Base-by-base conservation (phyloP, 2,888 invertebrate genomes). In the Chloroclysta siterata region DNA sequence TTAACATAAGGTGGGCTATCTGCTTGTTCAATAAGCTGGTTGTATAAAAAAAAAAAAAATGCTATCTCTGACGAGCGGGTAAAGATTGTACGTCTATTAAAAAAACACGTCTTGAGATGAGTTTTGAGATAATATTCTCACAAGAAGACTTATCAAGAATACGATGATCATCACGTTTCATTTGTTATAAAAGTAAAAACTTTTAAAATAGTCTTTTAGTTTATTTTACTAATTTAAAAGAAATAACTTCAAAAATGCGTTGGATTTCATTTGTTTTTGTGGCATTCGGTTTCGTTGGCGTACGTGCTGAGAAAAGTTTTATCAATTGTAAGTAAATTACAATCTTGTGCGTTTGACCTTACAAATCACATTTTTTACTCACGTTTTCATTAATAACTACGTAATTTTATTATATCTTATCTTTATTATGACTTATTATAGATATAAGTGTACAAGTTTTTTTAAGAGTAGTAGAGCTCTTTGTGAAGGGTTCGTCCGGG, bases 301-400 rank as follows among this genome's bases (percentile, higher is more conserved):
- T 72, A 22, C 75, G 71, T 0, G 51, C 58, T 6, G 74, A 81
- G 41, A 80, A 78, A 42, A 70, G 67, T 39, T 77, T 80, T 60
- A 83, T 88, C 44, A 85, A 87, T 56, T 87, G 87, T 88, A 73
- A 87, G 87, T 83, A 10, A 36, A 36, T 39, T 11, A 48, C 47
- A 51, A 51, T 50, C 51, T 41, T 42, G n/a, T 11, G 41, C 15
- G 11, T 46, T 48, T 53, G 60, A 61, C 51, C 39, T 56, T 46
- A 42, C 29, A 44, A 41, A 48, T 50, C 54, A 50, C 50, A 44
- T 55, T 54, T 60, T 14, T 44, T n/a, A 41, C 22, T 22, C 56
- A 57, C 41, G 48, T 60, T 48, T 60, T 50, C 11, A 44, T 29
- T 46, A 46, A 17, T 10, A 47, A 41, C 28, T 53, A 53, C 39